Base-by-base conservation (phyloP, 2,888 invertebrate genomes). In the Timema cristinae region DNA sequence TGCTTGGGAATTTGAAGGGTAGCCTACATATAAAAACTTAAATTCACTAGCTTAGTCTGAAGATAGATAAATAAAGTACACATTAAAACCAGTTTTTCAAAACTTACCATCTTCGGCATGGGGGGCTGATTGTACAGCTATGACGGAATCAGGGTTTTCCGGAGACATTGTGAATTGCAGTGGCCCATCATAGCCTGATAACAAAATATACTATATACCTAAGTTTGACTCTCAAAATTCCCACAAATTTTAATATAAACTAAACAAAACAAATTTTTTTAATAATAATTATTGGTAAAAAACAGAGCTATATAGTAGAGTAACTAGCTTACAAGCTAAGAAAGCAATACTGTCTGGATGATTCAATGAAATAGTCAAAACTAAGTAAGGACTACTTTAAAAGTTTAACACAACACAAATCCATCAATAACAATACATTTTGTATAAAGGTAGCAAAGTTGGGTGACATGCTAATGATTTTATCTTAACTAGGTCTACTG, bases 151-250 rank as follows among this genome's bases (percentile, higher is more conserved):
- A 52, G 93, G 91, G 85, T 93, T 93, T 79, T 91, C 90, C 77
- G 89, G 88, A 59, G 90, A 89, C 87, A 93, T 91, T 78, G 90
- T 90, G 82, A 90, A 94, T 84, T 94, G 93, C 86, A 94, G 87
- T 76, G 94, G 93, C 71, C 94, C 93, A 85, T 94, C 94, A 82
- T 94, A 95, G 80, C 90, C 91, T 91, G 81, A 78, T 78, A 76
- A 71, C 50, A 78, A 80, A 77, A 79, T 81, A 79, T 73, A 80
- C 79, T 78, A 79, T 79, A 79, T 80, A 80, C 81, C 81, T 79
- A 59, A 54, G 11, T n/a, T 13, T 54, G 54, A 16, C 15, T 16
- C 2, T 9, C 9, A 10, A 7, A 59, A 59, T 9, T 15, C 6
- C 8, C 32, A 32, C 7, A 9, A 32, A 4, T 32, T 32, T 32